Conservation (phyloP, 1,140 invertebrate species). For the Drosophila malerkotliana region DNA sequence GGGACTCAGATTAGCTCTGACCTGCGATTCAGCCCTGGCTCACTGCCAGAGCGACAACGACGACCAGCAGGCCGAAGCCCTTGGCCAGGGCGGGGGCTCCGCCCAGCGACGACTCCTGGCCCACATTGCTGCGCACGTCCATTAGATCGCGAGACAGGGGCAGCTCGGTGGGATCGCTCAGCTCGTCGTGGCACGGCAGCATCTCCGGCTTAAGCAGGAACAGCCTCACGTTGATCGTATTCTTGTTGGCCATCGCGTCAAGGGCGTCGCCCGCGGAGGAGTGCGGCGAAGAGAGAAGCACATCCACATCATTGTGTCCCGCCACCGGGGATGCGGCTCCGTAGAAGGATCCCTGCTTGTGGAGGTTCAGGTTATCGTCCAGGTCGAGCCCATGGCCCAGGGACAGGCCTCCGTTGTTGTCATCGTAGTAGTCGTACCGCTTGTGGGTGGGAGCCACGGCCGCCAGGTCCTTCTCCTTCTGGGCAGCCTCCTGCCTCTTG, state of each 20-base stretch:
- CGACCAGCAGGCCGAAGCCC: constrained; percentile 1
- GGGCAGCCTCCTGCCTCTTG: constrained; percentile 12
- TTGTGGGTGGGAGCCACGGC: constrained; percentile 68
- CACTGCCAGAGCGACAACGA: constrained; percentile 25
- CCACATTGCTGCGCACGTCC: constrained; percentile 78
- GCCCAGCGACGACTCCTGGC: constrained; percentile 57
- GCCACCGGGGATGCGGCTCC: constrained; percentile 20
- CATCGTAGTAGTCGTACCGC: constrained; percentile 76
- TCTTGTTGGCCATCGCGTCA: constrained; percentile 62
- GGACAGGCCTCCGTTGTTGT: constrained; percentile 45
- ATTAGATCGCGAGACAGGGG: constrained; percentile 85
- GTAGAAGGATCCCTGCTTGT: constrained; percentile 73
- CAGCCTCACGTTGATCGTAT: constrained; percentile 83
- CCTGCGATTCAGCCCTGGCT: constrained; percentile 52
- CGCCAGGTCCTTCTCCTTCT: constrained; percentile 35
- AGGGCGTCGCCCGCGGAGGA: constrained; percentile 41
- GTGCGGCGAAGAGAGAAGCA: constrained; percentile 40
- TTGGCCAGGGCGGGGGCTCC: constrained; percentile 5
- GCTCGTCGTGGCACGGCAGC: constrained; percentile 87
- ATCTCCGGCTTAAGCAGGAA: constrained; percentile 87
- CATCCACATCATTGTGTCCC: constrained; percentile 70
- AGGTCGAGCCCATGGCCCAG: constrained; percentile 53
- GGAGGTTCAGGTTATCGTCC: constrained; percentile 73
- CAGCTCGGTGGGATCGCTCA: constrained; percentile 86
- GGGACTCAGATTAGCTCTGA: not conserved